Conservation (phyloP, 2,888 invertebrate species). For the Chrysina gloriosa region DNA sequence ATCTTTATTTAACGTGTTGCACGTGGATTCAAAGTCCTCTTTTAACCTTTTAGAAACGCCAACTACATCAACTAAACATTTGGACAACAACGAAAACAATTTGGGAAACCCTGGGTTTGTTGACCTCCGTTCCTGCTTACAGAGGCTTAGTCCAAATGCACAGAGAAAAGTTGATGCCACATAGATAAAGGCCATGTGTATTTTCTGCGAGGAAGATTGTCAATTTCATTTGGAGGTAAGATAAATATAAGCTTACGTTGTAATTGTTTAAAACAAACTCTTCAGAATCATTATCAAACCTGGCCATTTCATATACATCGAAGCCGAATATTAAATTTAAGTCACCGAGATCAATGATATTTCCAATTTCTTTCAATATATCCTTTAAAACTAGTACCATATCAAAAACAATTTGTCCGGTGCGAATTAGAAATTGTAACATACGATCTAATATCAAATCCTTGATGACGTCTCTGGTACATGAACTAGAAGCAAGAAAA, state of each 20-base stretch:
- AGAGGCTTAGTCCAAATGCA: constrained; percentile 33
- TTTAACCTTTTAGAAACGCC: not conserved
- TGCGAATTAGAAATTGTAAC: not conserved
- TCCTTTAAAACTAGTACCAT: constrained; percentile 2
- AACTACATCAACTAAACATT: not conserved
- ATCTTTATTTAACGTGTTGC: not conserved
- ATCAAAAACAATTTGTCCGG: not conserved
- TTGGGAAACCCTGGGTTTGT: not conserved
- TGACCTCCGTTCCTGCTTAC: not conserved
- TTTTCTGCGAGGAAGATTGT: constrained; percentile 14
- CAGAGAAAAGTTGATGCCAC: constrained; percentile 36
- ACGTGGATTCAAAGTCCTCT: not conserved
- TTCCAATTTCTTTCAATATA: not conserved
- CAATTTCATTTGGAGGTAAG: not conserved
- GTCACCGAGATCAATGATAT: constrained; percentile 15
- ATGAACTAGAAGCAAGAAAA: constrained; percentile 18
- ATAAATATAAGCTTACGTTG: constrained; percentile 24
- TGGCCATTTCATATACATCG: not conserved
- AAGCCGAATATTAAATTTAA: constrained; percentile 28
- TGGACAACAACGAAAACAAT: constrained; percentile 32
- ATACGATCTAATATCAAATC: constrained; percentile 2
- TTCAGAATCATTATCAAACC: not conserved
- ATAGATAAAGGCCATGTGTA: constrained; percentile 34
- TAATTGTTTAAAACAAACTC: constrained; percentile 15
- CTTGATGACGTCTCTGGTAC: constrained; percentile 28